Base-by-base conservation (phyloP, 2,888 invertebrate species). In the Crossocerus cetratus region DNA sequence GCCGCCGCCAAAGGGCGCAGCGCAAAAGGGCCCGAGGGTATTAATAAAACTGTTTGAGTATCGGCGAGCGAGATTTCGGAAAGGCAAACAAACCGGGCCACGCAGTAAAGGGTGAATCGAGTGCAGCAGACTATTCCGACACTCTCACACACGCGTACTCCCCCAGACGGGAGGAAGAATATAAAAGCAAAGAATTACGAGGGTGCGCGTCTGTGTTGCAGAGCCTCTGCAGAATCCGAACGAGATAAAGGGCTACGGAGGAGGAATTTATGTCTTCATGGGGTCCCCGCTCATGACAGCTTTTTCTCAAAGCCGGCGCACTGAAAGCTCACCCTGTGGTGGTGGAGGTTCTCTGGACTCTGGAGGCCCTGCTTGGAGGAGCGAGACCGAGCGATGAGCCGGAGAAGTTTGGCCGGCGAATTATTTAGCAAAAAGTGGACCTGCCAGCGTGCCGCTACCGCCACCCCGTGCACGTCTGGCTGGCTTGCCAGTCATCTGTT, bases 401-500 rank as follows among this genome's bases (percentile, higher is more conserved):
- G 44, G 3, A 42, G 14, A 18, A 13, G 0, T 14, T 20, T 13
- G 3, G 18, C 58, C 43, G 18, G 32, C 58, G 58, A 58, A 58
- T 58, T 21, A 55, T 32, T 32, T 32, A 32, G 13, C 8, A 23
- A 60, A 20, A 20, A 13, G 18, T 2, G 2, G 23, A 45, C 21
- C 8, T 18, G 1, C 5, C 4, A 4, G 4, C 2, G 23, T 23
- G 23, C 23, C 3, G 20, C n/a, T 18, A 49, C 8, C 0, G 20
- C n/a, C 22, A 49, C 8, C 0, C 11, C 20, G 23, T 44, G 54
- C 45, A 23, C 23, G 42, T 55, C 22, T 42, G n/a, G n/a, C 8
- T 55, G n/a, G 69, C 22, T 42, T 58, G 56, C 45, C 20, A 45
- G 67, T 74, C 76, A 74, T 75, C 71, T 71, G 76, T 76, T 76